Evolutionary conservation across 2,797 vertebrate genomes (phyloP), one percentile per base, ranked within the genome.

Genomic region (Natrix natrix): DNA sequence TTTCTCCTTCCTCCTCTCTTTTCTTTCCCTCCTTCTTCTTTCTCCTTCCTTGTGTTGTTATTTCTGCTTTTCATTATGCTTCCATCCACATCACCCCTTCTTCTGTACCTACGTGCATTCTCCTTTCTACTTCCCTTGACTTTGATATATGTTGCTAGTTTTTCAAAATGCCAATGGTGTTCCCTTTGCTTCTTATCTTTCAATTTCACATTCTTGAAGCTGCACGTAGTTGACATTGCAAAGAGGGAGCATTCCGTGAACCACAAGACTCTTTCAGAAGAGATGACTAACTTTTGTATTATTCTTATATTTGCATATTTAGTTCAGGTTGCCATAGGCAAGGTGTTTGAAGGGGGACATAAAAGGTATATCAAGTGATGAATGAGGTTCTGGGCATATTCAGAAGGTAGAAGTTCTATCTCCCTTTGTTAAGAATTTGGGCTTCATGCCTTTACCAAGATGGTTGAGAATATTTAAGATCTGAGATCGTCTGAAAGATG

Each of bases 121-220:
- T 0, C 0, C 37, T 3, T 0, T 91, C 4, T 2, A 93, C 26
- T 88, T 92, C 26, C 8, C n/a, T 69, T 26, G 0, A 0, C 14
- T 52, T 92, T 92, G 90, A 92, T 61, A 16, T 20, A 93, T 92
- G 6, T 4, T 66, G 48, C 26, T 78, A 86, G 90, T 93, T 91
- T 93, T 91, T 91, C 89, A 93, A 88, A 57, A 26, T 86, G 14
- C 32, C 24, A 93, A 4, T 0, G 0, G 2, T 60, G 28, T 87
- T 74, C 83, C 55, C 24, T 52, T 32, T 88, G 55, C 55, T 24
- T 87, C 92, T 93, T 93, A 93, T 93, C 92, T 93, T 93, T 88
- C 20, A 5, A 93, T 74, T 91, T 87, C 78, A 91, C 90, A 87
- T 74, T 91, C 92, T 74, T 91, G 37, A 74, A 87, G 88, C 59